Evolutionary conservation across 2,888 invertebrate genomes (phyloP), one percentile per base, ranked within the genome.

Genomic region (Sarcophaga caerulescens): DNA sequence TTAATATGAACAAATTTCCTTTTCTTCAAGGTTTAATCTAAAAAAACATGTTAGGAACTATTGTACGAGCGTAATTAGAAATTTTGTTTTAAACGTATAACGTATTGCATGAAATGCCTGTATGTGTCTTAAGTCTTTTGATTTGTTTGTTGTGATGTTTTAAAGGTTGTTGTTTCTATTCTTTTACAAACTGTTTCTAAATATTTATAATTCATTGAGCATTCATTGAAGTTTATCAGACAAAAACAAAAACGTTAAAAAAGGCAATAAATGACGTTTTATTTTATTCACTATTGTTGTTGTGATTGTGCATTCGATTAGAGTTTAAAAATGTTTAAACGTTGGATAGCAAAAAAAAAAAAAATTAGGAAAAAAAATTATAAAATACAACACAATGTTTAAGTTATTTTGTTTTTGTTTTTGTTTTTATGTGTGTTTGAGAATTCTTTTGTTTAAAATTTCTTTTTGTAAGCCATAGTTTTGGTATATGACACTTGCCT

Each of bases 401-500:
- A 17, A 74, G n/a, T n/a, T n/a, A n/a, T 57, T 60, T 35, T 45
- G n/a, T 57, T 12, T 44, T 44, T 35, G 3, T 45, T 45, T 47
- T 5, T 45, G 44, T 68, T 1, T 45, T 0, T 52, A 45, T 81
- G 14, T 79, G 14, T 63, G 63, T 59, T 52, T 65, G 52, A 47
- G 65, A 57, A 12, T 76, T 78, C 81, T 78, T 78, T 81, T 84
- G 75, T 86, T 86, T 86, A 71, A 66, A 81, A 90, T 91, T 90
- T 90, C 90, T 90, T 90, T 87, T 88, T 75, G 71, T 19, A 19
- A 19, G 65, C 82, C 82, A 84, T 76, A 77, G 85, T 77, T 80
- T 57, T 78, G 62, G 60, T 68, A 73, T 84, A 78, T 81, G 86
- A 86, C 86, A 86, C 86, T 86, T 86, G 86, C 86, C 86, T 86